Evolutionary conservation across 2,797 vertebrate genomes (phyloP).

Genomic region (Aselliscus stoliczkanus): DNA sequence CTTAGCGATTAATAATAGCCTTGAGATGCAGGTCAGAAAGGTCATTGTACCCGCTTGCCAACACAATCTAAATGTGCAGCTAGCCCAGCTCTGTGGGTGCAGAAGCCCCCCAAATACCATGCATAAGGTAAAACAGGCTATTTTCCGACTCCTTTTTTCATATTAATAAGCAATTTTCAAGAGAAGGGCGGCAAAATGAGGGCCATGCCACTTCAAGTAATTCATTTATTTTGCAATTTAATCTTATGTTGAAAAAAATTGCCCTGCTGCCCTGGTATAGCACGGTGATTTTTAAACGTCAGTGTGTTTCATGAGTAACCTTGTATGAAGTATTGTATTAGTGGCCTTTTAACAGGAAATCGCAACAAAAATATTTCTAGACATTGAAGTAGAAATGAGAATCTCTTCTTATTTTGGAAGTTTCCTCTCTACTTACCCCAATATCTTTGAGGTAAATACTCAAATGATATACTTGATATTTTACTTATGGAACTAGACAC

Average conservation of each 20-base stretch:
- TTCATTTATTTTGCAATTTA: slow-evolving; percentile 98
- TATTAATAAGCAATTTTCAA: slow-evolving; percentile 92
- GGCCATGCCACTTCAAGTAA: slow-evolving; percentile 90
- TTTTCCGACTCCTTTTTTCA: slow-evolving; percentile 87
- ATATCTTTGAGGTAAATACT: slow-evolving; percentile 26
- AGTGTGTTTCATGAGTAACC: slow-evolving; percentile 84
- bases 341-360: slow-evolving; percentile 72
- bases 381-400: slow-evolving; percentile 52
- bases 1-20: slow-evolving; percentile 98
- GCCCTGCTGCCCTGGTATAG: slow-evolving; percentile 80
- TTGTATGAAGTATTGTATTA: slow-evolving; percentile 82
- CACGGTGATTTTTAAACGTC: slow-evolving; percentile 94
- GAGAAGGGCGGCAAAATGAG: slow-evolving; percentile 86
- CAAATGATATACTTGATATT: slow-evolving; percentile 52
- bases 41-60: slow-evolving; percentile 87
- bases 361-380: slow-evolving; percentile 68
- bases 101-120: slow-evolving; percentile 74
- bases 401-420: slow-evolving; percentile 57
- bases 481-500: not conserved
- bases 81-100: slow-evolving; percentile 69
- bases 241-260: slow-evolving; percentile 88
- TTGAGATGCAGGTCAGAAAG: slow-evolving; percentile 91
- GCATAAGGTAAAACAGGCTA: slow-evolving; percentile 82
- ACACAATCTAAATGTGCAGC: slow-evolving; percentile 81
- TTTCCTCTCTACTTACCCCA: slow-evolving; percentile 46